Base-by-base conservation (phyloP, 1,140 invertebrate genomes). In the Phymorhynchus buccinoides region DNA sequence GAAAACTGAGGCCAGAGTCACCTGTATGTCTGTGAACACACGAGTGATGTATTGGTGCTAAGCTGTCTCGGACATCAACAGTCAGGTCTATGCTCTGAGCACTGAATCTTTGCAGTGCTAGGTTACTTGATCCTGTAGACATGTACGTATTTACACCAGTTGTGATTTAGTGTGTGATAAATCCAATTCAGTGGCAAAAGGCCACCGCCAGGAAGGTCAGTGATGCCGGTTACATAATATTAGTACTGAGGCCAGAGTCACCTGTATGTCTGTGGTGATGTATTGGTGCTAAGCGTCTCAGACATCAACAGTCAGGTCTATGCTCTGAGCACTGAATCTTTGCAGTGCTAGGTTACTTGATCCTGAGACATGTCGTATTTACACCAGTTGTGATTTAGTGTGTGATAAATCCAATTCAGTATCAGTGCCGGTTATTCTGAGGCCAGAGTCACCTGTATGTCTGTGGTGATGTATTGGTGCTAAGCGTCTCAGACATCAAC, bases 291-390 rank as follows among this genome's bases (percentile, higher is more conserved):
- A 41, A 18, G 0, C 27, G 73, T 75, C 73, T 75, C 73, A 37
- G 41, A 75, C 37, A 75, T 41, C 73, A 75, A 75, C 73, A 1
- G 35, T 75, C 73, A 75, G 73, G 37, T 75, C 73, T 75, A 27
- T 75, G 73, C 73, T 41, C 68, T 41, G 71, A 75, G 71, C 42
- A 75, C 37, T 39, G 37, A 41, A 3, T 42, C 16, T 75, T 9
- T 75, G 37, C 2, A 1, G 37, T 75, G 22, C 37, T 75, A 22
- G 37, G 71, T 75, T 75, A 41, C 71, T 39, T 41, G 6, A 75
- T 27, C 18, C 37, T 75, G 37, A 41, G 6, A 41, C 14, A 35
- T 71, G 18, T 48, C 44, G 6, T 48, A 48, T 48, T 48, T n/a
- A n/a, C 44, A 48, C 44, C 18, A 18, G 6, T 48, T 48, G 6